Base-by-base conservation (phyloP, 2,888 invertebrate genomes). In the Conus canariensis region DNA sequence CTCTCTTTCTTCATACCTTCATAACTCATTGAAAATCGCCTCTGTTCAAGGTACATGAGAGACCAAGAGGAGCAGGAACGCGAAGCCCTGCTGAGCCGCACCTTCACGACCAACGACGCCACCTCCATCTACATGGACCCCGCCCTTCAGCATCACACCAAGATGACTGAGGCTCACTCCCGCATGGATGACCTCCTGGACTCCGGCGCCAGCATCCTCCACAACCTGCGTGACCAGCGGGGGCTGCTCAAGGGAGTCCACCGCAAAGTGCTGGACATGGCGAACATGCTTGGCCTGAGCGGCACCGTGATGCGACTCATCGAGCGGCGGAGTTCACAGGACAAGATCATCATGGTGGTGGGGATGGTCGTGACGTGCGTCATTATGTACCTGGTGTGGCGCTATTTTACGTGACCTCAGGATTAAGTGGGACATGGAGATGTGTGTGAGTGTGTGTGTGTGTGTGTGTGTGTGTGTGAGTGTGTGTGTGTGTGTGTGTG, bases 231-330 rank as follows among this genome's bases (percentile, higher is more conserved):
- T 92, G 98, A 98, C 91, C 99, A 99, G 96, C 97, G 98, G 89
- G 97, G 97, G 92, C 98, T 98, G 0, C 95, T 99, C 83, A 74
- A 74, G 0, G 82, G 82, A 6, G 88, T 88, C 0, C 98, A 98
- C 92, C 97, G 97, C 93, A 97, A 98, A 92, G 97, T 99, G 91
- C 97, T 99, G 93, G 98, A 99, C 95, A 97, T 99, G 96, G 98
- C 98, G 16, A 99, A 98, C 96, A 98, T 98, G 0, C 97, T 99
- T 22, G 99, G 99, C 0, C 97, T 99, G 88, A 99, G 99, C 12
- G 99, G 99, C 96, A 98, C 99, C 14, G 99, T 99, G 0, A 99
- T 99, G 97, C 97, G 98, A 92, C 97, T 99, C 77, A 99, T 99
- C 93, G 99, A 99, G 95, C 97, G 98, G 90, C 97, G 99, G 93